These are phyloP conservation scores for Centrocercus urophasianus DNA, from an alignment of 2,113 vertebrate genomes.

Conservation along the genomic window DNA sequence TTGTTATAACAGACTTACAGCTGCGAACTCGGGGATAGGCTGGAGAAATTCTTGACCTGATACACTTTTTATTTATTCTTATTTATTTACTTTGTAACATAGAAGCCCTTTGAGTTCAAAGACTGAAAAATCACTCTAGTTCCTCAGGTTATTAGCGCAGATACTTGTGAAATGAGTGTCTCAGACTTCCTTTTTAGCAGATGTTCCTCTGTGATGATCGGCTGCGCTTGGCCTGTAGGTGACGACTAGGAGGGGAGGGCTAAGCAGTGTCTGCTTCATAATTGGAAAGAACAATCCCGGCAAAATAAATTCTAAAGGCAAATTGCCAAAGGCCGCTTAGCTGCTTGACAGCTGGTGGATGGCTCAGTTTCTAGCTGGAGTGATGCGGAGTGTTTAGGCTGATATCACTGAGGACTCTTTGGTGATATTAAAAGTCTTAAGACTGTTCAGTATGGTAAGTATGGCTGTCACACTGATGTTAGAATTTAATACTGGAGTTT, in stretches of 20 bases:
- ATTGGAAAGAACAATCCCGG: background rate
- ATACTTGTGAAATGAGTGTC: background rate
- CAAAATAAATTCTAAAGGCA: background rate
- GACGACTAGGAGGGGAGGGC: background rate
- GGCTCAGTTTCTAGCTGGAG: background rate
- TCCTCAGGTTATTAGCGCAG: background rate
- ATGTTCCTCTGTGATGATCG: background rate
- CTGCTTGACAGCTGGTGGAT: background rate
- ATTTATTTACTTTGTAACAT: background rate
- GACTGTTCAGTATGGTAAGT: background rate
- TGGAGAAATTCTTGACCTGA: background rate
- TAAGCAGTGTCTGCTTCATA: background rate
- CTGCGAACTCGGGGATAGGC: background rate
- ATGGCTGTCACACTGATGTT: background rate
- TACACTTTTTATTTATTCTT: background rate
- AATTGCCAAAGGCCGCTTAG: background rate
- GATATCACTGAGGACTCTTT: background rate
- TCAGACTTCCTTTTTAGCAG: background rate
- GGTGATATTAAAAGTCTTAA: background rate
- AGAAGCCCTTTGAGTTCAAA: background rate
- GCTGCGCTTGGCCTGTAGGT: background rate
- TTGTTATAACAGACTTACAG: background rate
- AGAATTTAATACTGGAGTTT: background rate
- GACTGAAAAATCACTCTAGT: background rate
- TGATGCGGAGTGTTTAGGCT: background rate